Evolutionary conservation across 2,113 vertebrate genomes (phyloP).

Genomic region (Crotalus viridis): DNA sequence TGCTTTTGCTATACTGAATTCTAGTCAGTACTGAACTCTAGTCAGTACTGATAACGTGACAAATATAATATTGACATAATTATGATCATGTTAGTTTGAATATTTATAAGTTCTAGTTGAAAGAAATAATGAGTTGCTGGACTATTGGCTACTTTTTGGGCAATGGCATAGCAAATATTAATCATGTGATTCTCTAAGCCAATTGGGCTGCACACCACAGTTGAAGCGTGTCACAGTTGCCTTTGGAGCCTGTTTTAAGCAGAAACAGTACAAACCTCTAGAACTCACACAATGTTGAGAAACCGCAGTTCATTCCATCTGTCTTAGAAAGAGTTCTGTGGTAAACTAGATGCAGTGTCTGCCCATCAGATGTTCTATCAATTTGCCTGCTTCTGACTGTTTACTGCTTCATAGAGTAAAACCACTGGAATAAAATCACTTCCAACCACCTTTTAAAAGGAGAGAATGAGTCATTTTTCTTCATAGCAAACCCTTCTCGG

Average conservation of each 20-base stretch:
- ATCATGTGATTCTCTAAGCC: slow-evolving; percentile 47
- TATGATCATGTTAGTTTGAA: neutral
- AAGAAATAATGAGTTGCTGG: neutral
- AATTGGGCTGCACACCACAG: slow-evolving; percentile 41
- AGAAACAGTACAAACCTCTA: slow-evolving; percentile 58
- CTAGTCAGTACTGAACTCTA: neutral
- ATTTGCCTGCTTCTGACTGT: slow-evolving; percentile 43
- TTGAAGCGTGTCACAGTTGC: slow-evolving; percentile 54
- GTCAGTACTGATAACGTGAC: neutral
- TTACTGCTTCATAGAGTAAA: slow-evolving; percentile 39
- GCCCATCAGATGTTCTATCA: slow-evolving; percentile 32
- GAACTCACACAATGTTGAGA: slow-evolving; percentile 38
- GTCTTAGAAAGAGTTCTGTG: slow-evolving; percentile 43
- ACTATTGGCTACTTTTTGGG: slow-evolving; percentile 47
- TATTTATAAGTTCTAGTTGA: neutral
- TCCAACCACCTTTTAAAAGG: slow-evolving; percentile 44
- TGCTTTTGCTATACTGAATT: neutral
- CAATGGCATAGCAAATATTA: slow-evolving; percentile 28
- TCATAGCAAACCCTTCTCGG: neutral
- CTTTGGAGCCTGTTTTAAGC: slow-evolving; percentile 61
- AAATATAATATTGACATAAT: neutral
- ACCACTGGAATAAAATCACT: neutral
- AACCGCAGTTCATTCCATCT: slow-evolving; percentile 50
- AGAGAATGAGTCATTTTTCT: neutral
- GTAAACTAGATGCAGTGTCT: slow-evolving; percentile 54